Base-by-base conservation (phyloP, 2,888 invertebrate genomes). In the Athetis lepigone region DNA sequence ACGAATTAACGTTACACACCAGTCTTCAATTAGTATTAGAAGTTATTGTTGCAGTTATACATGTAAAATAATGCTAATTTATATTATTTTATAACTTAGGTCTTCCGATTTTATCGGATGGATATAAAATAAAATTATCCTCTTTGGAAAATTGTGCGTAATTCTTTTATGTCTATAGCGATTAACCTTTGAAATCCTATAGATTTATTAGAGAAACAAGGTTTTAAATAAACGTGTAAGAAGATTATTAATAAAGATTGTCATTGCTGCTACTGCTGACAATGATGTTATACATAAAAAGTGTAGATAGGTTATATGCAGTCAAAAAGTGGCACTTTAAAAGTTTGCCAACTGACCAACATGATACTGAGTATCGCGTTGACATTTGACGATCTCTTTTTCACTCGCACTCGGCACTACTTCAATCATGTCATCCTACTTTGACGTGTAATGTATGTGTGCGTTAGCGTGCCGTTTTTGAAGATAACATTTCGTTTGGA, bases 21-120 rank as follows among this genome's bases (percentile, higher is more conserved):
- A 69, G 69, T 72, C 69, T 69, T 72, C 58, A 77, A 70, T 64
- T 76, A 61, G 77, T 62, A 57, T 76, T 71, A 75, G 60, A 70
- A 57, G 63, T 64, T 61, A 50, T 75, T 74, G 65, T 58, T 68
- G 57, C 69, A 75, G 58, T 58, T 66, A 50, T 39, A 60, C 42
- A 54, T 47, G 47, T 68, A 59, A 66, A 58, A 64, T 60, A 67
- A 52, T 65, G 42, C 55, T 77, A 61, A 75, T 76, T 76, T 76
- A 70, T 70, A 61, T 49, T 66, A 63, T 74, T 56, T 61, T 62
- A 60, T 74, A 74, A 58, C 18, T 19, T 60, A 73, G 33, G 63
- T 60, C 56, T 54, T 72, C 46, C 50, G 73, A 57, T 49, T 18
- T 21, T 57, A 33, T 63, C 55, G 74, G 73, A 40, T 56, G 23